Percentiles rank a stretch among this genome's conserved stretches.
These are phyloP conservation scores for Uromys caudimaculatus DNA, from an alignment of 2,797 vertebrate species.

Conservation along the genomic window DNA sequence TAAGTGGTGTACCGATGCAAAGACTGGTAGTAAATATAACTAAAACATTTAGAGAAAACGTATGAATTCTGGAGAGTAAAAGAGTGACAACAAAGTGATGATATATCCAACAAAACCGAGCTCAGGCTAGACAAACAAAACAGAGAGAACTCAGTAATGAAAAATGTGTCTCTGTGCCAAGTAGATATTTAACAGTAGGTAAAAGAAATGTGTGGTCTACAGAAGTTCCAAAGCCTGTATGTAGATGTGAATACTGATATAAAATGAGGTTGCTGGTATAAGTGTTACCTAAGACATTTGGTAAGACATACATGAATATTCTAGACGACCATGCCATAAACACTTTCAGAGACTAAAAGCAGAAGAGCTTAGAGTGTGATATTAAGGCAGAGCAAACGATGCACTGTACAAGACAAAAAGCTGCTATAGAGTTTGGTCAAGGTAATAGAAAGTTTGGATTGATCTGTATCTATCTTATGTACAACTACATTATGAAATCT, in stretches of 20 bases:
- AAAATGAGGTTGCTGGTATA: slow-evolving; percentile 9
- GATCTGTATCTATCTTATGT: neutral
- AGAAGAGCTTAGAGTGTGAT: neutral
- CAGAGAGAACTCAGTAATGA: neutral
- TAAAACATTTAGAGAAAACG: slow-evolving; percentile 19
- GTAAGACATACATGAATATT: slow-evolving; percentile 25
- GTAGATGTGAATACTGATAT: slow-evolving; percentile 1
- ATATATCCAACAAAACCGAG: neutral
- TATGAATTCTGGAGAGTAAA: slow-evolving; percentile 18
- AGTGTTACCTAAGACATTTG: neutral
- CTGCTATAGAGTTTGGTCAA: neutral
- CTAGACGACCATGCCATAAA: neutral
- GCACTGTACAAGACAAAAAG: neutral
- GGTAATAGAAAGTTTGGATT: neutral
- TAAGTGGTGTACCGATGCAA: neutral
- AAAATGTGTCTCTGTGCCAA: slow-evolving; percentile 14
- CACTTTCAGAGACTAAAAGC: neutral
- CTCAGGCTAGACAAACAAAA: slow-evolving; percentile 35
- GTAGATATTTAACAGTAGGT: neutral
- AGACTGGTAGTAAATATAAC: neutral
- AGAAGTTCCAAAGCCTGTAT: slow-evolving; percentile 2
- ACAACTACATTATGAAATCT: neutral
- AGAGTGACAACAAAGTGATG: neutral
- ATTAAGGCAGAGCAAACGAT: neutral
- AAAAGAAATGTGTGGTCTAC: slow-evolving; percentile 42